phyloP scores from a whole-genome alignment of 1,140 invertebrate genomes.

The Drosophila kohkoa region DNA sequence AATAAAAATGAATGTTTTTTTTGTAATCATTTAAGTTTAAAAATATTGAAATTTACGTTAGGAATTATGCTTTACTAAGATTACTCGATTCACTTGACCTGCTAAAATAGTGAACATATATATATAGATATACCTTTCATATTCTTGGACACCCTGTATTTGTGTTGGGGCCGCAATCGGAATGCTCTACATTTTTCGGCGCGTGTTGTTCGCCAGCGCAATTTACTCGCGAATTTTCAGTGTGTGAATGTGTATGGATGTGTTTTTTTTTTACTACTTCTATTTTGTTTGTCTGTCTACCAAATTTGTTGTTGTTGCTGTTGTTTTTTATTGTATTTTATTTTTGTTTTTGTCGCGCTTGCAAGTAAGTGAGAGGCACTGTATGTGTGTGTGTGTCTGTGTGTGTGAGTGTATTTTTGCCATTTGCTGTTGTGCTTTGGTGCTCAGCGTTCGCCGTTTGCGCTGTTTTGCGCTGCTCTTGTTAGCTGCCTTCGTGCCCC shows the following conservation, averaged over 20 bases:
- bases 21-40: too few species aligned
- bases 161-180: constrained; percentile 16
- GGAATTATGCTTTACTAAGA: too few species aligned
- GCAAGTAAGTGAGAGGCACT: not conserved
- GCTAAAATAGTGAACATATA: too few species aligned
- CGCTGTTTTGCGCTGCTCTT: constrained; percentile 57
- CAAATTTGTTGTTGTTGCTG: constrained; percentile 19
- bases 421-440: constrained; percentile 43
- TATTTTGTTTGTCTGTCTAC: constrained; percentile 49
- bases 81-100: too few species aligned
- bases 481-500: constrained; percentile 39
- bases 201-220: constrained; percentile 64
- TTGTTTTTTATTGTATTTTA: constrained; percentile 33
- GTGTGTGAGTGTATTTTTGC: constrained; percentile 27
- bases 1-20: too few species aligned
- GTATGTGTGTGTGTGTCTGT: constrained; percentile 2
- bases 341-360: constrained; percentile 18
- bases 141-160: constrained; percentile 23
- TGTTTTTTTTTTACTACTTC: constrained; percentile 19
- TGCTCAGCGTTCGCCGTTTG: constrained; percentile 7
- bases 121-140: too few species aligned
- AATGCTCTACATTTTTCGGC: constrained; percentile 53
- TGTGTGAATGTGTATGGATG: constrained; percentile 5
- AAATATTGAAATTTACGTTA: too few species aligned
- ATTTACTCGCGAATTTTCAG: constrained; percentile 61